Evolutionary conservation across 2,113 vertebrate species (phyloP).

Genomic region (Psilopsiagon aurifrons): DNA sequence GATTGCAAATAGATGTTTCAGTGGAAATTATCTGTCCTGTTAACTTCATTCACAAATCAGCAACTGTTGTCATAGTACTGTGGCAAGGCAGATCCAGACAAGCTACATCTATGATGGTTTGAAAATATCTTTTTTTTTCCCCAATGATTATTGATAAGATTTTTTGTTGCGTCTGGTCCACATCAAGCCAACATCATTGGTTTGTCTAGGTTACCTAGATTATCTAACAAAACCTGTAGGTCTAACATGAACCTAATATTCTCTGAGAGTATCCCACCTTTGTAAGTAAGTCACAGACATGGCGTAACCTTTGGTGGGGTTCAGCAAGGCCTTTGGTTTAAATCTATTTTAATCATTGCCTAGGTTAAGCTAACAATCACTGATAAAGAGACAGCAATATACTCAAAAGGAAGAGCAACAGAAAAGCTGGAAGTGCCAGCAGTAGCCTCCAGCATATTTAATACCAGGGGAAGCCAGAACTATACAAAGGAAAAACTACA

Average conservation of each 20-base stretch:
- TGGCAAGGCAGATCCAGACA: background rate
- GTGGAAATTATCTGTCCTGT: background rate
- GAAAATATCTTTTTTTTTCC: background rate
- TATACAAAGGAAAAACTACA: background rate
- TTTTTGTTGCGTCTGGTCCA: background rate
- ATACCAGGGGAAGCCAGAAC: background rate
- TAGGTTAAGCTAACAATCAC: background rate
- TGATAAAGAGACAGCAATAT: background rate
- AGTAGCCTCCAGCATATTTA: background rate
- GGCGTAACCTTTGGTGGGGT: background rate
- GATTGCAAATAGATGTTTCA: background rate
- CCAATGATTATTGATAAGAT: background rate
- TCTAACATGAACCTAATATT: background rate
- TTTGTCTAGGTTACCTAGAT: background rate
- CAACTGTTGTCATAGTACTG: background rate
- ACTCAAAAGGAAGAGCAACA: background rate
- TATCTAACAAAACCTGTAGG: background rate
- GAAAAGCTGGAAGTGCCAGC: background rate
- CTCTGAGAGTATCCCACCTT: background rate
- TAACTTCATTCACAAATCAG: background rate
- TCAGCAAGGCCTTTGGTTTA: background rate
- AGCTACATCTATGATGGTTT: background rate
- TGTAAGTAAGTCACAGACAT: background rate
- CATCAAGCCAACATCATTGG: background rate
- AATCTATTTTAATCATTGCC: background rate